Base-by-base conservation (phyloP, 2,888 invertebrate genomes). In the Andrena flavipes region DNA sequence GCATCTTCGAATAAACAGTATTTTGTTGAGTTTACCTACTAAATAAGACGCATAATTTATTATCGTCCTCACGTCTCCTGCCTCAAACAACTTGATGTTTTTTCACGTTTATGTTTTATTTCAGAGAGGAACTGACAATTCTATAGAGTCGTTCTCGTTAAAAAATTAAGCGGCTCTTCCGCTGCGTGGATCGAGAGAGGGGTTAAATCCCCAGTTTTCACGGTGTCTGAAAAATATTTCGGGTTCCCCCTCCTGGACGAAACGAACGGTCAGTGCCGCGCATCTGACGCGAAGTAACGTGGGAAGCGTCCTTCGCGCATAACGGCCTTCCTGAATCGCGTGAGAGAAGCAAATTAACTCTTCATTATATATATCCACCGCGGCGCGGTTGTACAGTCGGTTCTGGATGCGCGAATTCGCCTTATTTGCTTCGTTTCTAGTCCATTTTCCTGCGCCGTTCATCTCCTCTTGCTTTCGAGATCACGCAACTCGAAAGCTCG, bases 281-380 rank as follows among this genome's bases (percentile, higher is more conserved):
- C 87, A 88, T 85, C 87, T 88, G 89, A 83, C 88, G 73, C 78
- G 72, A 63, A 69, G 70, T 74, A 90, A 88, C 90, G 90, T 90
- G 90, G 89, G 90, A 90, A 90, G 87, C 87, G 79, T 89, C 87
- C 85, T 90, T 86, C 90, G 87, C 77, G 71, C 63, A 85, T 84
- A 87, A 90, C 89, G 90, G 87, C 89, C 91, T 91, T 87, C 81
- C 86, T 69, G 84, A 87, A 82, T 90, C 82, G 90, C 90, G 91
- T 89, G 90, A 91, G 89, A 85, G 74, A 74, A 72, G 72, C 78
- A 81, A 90, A 90, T 91, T 90, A 89, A 86, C 86, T 84, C 81
- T 82, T 85, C 87, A 69, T 87, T 82, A 76, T 76, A 69, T 62
- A 67, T 77, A 85, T 71, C 51, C 69, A 51, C 42, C 51, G 60